phyloP scores from a whole-genome alignment of 1,140 invertebrate genomes.

The Diachasmimorpha longicaudata region DNA sequence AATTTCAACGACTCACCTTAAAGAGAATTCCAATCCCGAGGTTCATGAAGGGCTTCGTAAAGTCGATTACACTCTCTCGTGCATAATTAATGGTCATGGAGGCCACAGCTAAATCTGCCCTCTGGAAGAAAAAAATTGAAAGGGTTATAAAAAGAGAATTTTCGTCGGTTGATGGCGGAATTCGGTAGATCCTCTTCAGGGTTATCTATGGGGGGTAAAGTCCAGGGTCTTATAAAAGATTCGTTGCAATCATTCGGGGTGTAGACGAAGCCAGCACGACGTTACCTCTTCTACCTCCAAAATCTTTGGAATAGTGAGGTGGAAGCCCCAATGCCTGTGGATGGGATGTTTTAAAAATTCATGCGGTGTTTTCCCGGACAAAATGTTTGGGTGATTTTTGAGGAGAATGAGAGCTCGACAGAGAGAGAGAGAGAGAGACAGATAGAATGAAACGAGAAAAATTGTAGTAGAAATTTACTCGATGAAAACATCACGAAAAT shows the following conservation, averaged over 20 bases:
- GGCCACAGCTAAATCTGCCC: constrained; percentile 88
- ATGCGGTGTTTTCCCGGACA: constrained; percentile 44
- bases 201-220: not conserved
- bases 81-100: constrained; percentile 95
- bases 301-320: not conserved
- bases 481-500: no score
- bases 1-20: constrained; percentile 69
- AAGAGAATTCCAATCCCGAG: constrained; percentile 87
- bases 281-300: not conserved
- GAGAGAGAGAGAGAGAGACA: no score
- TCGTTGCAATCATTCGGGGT: constrained; percentile 26
- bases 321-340: not conserved
- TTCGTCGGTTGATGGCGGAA: not conserved
- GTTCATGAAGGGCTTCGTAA: constrained; percentile 93
- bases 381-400: constrained; percentile 39
- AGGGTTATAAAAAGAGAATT: not conserved
- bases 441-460: no score
- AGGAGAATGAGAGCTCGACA: not conserved
- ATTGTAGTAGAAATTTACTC: no score
- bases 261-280: no score
- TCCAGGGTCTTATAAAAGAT: constrained; percentile 21
- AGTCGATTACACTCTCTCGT: constrained; percentile 92
- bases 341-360: constrained; percentile 38
- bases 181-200: not conserved
- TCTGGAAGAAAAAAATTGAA: constrained; percentile 64